These are phyloP conservation scores for Hydra vulgaris DNA, from an alignment of 30 jellyfish, hydroid and myxozoan species.

Conservation along the genomic window DNA sequence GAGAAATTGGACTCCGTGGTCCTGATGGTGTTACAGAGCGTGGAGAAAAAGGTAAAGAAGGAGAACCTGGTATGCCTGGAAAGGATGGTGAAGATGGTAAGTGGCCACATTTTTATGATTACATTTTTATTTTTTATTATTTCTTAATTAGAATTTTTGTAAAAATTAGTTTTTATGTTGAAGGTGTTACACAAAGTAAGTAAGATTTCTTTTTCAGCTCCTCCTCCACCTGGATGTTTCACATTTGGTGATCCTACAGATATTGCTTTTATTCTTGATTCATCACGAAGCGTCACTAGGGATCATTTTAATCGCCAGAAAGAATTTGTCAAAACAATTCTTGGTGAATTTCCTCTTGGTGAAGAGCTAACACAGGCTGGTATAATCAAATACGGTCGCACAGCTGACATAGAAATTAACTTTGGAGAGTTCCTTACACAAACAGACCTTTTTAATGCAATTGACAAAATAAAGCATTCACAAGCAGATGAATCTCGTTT, in stretches of 20 bases:
- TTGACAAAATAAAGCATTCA: slow-evolving; percentile 47
- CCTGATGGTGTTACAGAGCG: slow-evolving; percentile 16
- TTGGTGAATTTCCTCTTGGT: slow-evolving; percentile 51
- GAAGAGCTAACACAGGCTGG: slow-evolving; percentile 66
- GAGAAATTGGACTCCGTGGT: slow-evolving; percentile 33
- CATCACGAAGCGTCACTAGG: slow-evolving; percentile 55
- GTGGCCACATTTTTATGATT: too few relatives aligned
- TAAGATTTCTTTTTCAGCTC: too few relatives aligned
- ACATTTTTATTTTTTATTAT: not conserved
- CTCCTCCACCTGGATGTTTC: slow-evolving; percentile 25
- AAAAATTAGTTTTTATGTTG: too few relatives aligned
- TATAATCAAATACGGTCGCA: slow-evolving; percentile 48
- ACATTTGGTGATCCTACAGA: slow-evolving; percentile 34
- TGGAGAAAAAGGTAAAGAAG: slow-evolving; percentile 30
- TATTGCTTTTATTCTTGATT: slow-evolving; percentile 66
- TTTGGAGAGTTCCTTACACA: slow-evolving; percentile 51
- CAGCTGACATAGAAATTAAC: slow-evolving; percentile 59
- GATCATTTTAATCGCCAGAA: slow-evolving; percentile 56
- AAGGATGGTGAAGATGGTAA: slow-evolving; percentile 16
- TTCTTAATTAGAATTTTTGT: not conserved
- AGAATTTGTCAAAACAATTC: slow-evolving; percentile 43
- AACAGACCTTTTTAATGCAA: slow-evolving; percentile 29
- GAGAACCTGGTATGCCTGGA: slow-evolving; percentile 23
- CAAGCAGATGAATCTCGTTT: slow-evolving; percentile 54
- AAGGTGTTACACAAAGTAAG: too few relatives aligned